These are phyloP conservation scores for Miltochrista miniata DNA, from an alignment of 2,888 invertebrate species.

Conservation along the genomic window DNA sequence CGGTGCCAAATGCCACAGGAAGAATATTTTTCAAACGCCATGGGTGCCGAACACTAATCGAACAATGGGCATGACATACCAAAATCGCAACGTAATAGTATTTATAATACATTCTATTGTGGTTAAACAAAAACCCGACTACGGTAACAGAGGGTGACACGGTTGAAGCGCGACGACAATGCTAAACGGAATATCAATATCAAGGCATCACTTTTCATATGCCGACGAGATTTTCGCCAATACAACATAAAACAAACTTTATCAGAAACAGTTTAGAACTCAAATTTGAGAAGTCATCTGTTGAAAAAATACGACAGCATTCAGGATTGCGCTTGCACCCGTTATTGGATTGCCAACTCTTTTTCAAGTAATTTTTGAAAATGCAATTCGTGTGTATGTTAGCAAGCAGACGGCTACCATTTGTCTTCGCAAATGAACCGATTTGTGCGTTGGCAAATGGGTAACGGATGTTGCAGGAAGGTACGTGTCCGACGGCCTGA, in stretches of 20 bases:
- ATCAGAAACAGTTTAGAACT: conserved; percentile 16
- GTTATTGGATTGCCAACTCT: conserved; percentile 69
- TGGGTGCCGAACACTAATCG: conserved; percentile 66
- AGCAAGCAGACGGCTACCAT: conserved; percentile 66
- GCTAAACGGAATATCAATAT: conserved; percentile 55
- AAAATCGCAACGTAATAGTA: conserved; percentile 43
- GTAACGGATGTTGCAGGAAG: conserved; percentile 75
- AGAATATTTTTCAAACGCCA: conserved; percentile 60
- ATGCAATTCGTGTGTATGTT: conserved; percentile 65
- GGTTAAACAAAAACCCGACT: conserved; percentile 58
- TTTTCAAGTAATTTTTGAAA: conserved; percentile 74
- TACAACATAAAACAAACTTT: conserved; percentile 37
- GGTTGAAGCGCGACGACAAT: conserved; percentile 56
- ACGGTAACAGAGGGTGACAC: conserved; percentile 57
- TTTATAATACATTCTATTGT: conserved; percentile 61
- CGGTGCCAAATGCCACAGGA: conserved; percentile 74
- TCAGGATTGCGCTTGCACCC: conserved; percentile 43
- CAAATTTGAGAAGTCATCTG: conserved; percentile 23
- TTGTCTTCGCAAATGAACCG: conserved; percentile 82
- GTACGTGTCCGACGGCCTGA: conserved; percentile 66
- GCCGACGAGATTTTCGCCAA: conserved; percentile 30
- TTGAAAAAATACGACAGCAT: conserved; percentile 45
- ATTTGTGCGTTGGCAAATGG: conserved; percentile 78
- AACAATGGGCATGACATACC: conserved; percentile 70
- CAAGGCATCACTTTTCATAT: conserved; percentile 54